Evolutionary conservation across 2,113 vertebrate genomes (phyloP).

Genomic region (Ia io): DNA sequence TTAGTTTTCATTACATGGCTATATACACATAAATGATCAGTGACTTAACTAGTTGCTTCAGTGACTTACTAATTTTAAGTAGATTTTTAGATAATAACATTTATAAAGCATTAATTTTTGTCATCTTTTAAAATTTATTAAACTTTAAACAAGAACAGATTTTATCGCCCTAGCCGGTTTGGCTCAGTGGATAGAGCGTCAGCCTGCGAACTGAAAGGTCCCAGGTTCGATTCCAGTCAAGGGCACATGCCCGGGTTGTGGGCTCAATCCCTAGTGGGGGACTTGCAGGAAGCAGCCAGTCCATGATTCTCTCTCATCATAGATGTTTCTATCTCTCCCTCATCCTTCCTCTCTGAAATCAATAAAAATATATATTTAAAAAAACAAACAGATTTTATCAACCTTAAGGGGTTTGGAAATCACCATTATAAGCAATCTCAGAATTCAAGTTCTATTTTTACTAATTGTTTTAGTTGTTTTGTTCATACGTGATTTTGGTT

Average conservation of each 20-base stretch:
- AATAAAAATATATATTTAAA: too few relatives aligned
- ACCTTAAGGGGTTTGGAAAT: not conserved
- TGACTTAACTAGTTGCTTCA: not conserved
- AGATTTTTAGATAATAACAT: not conserved
- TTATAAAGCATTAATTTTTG: constrained; percentile 10
- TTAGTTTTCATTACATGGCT: not conserved
- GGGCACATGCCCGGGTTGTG: too few relatives aligned
- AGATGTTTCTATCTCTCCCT: too few relatives aligned
- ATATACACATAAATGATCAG: not conserved
- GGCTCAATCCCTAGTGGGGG: too few relatives aligned
- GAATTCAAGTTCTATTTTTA: constrained; percentile 26
- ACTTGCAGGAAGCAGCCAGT: too few relatives aligned
- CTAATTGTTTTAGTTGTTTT: not conserved
- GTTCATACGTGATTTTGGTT: constrained; percentile 36
- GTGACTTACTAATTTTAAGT: not conserved
- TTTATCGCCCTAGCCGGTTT: not conserved
- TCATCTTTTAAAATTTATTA: not conserved
- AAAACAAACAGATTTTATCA: not conserved
- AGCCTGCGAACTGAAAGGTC: too few relatives aligned
- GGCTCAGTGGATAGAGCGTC: too few relatives aligned
- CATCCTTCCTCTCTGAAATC: too few relatives aligned
- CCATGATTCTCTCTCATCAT: too few relatives aligned
- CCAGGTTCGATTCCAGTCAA: too few relatives aligned
- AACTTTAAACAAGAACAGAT: constrained; percentile 3
- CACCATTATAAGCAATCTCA: not conserved